Evolutionary conservation across 2,113 vertebrate species (phyloP).

Genomic region (Oreochromis niloticus): DNA sequence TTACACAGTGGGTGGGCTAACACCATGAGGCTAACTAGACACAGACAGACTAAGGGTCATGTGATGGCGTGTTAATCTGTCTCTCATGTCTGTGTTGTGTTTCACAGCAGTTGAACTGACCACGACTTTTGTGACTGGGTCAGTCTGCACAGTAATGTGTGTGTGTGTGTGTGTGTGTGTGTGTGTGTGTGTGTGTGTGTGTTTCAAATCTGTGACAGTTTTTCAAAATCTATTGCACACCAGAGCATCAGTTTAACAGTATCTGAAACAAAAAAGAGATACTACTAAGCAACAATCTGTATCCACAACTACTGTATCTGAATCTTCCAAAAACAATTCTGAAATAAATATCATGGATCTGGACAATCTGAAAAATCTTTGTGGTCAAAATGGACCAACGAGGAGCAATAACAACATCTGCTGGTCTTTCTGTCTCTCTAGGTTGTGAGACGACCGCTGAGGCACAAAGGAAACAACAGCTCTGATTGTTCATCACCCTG

Average conservation of each 20-base stretch:
- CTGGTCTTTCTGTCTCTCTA: not conserved
- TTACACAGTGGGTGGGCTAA: not conserved
- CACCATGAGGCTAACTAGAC: not conserved
- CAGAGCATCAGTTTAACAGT: not conserved
- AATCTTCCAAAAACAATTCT: not conserved
- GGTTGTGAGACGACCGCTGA: not conserved
- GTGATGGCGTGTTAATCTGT: constrained; percentile 16
- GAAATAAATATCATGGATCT: not conserved
- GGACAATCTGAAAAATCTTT: not conserved
- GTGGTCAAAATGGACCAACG: not conserved
- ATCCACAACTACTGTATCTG: not conserved
- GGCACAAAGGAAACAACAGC: not conserved
- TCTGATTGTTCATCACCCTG: not conserved
- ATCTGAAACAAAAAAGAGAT: not conserved
- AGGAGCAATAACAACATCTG: not conserved
- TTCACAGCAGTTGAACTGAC: not conserved
- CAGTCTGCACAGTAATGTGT: not conserved
- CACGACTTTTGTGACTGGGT: not conserved
- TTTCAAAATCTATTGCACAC: not conserved
- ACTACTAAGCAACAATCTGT: not conserved
- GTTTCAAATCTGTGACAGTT: not conserved
- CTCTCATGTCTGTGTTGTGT: constrained; percentile 2
- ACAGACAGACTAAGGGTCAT: not conserved
- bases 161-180: not conserved
- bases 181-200: too few species aligned